Evolutionary conservation across 2,113 vertebrate species (phyloP).

Genomic region (Anhinga rufa): DNA sequence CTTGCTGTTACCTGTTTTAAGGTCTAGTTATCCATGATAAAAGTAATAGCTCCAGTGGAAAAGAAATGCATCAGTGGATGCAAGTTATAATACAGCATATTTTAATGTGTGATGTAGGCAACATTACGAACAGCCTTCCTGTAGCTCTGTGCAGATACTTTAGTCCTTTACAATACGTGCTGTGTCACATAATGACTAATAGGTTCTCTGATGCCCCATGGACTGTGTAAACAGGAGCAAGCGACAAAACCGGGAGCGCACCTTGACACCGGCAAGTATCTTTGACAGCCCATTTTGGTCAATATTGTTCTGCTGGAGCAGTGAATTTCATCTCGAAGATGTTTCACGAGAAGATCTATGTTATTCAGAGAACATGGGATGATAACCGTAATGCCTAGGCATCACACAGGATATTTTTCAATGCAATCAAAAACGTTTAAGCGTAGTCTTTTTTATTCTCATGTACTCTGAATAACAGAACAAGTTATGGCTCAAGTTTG

Average conservation of each 20-base stretch:
- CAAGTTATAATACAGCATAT: too few relatives aligned
- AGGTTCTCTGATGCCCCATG: background rate
- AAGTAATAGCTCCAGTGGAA: background rate
- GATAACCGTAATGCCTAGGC: fast-evolving
- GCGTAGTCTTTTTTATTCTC: fast-evolving
- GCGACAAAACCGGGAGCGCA: background rate
- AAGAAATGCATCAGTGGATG: background rate
- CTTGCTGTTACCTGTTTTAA: background rate
- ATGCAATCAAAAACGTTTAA: background rate
- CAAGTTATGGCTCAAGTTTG: background rate
- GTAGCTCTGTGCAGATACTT: background rate
- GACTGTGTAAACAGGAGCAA: background rate
- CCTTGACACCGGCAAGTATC: background rate
- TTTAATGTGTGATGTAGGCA: fast-evolving
- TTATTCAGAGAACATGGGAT: fast-evolving
- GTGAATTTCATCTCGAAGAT: background rate
- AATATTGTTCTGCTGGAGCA: background rate
- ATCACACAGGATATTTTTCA: fast-evolving
- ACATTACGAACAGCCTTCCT: fast-evolving
- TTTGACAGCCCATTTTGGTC: background rate
- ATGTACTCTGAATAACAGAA: background rate
- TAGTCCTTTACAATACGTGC: fast-evolving
- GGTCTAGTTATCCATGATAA: background rate
- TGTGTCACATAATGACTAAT: background rate
- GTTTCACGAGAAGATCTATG: fast-evolving